Evolutionary conservation across 1,140 invertebrate genomes (phyloP), one percentile per base, ranked within the genome.

Genomic region (Musca vetustissima): DNA sequence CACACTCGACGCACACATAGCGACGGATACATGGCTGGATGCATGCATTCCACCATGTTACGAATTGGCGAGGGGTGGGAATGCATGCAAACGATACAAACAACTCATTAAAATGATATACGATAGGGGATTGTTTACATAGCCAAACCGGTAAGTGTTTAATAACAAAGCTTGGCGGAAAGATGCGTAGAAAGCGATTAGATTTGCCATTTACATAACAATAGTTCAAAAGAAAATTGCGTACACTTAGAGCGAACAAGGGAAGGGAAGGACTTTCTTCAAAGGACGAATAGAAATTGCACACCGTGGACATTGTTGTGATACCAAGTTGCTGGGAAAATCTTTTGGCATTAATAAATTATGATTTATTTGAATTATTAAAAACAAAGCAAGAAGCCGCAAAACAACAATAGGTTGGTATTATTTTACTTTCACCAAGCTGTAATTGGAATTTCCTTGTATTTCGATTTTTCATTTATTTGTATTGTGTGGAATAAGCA

Each of bases 101-200:
- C n/a, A 28, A 28, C 22, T 57, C 53, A 57, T 57, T 57, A 57
- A 57, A 57, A 57, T 57, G 53, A 57, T 57, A 57, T 57, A 57
- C 15, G 53, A 57, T 57, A 24, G 25, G 22, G 25, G 25, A 57
- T 57, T 57, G 53, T 57, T 57, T 57, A 25, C 22, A 57, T 57
- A 19, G 52, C 25, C 25, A 57, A 57, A 57, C 53, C 53, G 53
- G 53, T 57, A 57, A 57, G 25, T 28, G 24, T 57, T 28, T 25
- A 28, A 57, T 57, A 28, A 57, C 6, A 43, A 11, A 43, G 36
- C 36, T 43, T 43, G 36, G 36, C 36, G 36, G 4, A 43, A 43
- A 43, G 36, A 43, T 43, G 36, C 36, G 11, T 43, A 43, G 53
- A 57, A 57, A 57, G 53, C 25, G 53, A 57, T n/a, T 28, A 57